Evolutionary conservation across 2,888 invertebrate species (phyloP).

Genomic region (Erannis defoliaria): DNA sequence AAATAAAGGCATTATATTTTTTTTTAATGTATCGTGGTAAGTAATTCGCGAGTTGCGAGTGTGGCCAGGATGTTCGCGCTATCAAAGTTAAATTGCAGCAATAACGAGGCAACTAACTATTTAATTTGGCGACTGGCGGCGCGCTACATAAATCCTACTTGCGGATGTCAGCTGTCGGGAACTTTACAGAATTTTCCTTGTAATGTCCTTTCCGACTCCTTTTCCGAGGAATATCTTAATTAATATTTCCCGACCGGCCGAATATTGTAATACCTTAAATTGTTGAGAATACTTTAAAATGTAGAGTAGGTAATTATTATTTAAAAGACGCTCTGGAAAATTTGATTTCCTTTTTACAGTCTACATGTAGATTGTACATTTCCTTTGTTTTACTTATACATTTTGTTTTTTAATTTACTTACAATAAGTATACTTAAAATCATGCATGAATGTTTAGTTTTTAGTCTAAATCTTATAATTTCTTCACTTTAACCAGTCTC

Average conservation of each 20-base stretch:
- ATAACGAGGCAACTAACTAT: constrained; percentile 80
- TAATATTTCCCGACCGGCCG: constrained; percentile 77
- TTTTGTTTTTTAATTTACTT: too few relatives aligned
- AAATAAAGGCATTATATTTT: too few relatives aligned
- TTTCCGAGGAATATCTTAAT: constrained; percentile 81
- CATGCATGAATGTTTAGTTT: too few relatives aligned
- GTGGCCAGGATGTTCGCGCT: constrained; percentile 59
- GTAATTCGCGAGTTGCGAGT: constrained; percentile 1
- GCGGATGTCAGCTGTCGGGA: constrained; percentile 83
- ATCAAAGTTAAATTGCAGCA: constrained; percentile 80
- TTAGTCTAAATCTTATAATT: too few relatives aligned
- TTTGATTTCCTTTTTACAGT: background rate
- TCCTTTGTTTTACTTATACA: too few relatives aligned
- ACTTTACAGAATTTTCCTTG: constrained; percentile 80
- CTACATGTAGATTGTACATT: background rate
- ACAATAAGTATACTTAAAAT: too few relatives aligned
- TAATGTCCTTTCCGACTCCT: constrained; percentile 81
- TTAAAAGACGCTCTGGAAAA: background rate
- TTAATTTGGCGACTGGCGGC: constrained; percentile 76
- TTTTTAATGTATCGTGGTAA: too few relatives aligned
- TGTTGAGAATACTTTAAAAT: constrained; percentile 10
- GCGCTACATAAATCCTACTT: constrained; percentile 82
- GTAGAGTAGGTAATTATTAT: background rate
- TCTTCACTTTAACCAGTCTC: too few relatives aligned
- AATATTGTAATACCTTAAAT: constrained; percentile 48